Evolutionary conservation across 2,113 vertebrate genomes (phyloP).

Genomic region (Corythornis cristatus): DNA sequence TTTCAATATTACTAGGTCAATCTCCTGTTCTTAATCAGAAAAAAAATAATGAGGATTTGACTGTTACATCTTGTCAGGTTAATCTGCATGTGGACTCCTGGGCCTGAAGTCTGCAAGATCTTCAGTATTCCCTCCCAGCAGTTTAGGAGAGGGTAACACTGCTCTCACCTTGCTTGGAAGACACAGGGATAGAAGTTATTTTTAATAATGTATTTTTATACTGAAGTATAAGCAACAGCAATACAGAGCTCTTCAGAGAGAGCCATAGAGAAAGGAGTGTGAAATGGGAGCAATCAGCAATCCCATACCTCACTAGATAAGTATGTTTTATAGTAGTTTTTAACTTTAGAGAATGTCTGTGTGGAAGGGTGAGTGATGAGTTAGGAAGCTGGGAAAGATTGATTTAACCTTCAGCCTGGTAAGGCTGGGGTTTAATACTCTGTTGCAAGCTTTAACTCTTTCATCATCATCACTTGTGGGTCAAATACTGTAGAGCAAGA

Average conservation of each 20-base stretch:
- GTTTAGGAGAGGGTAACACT: background rate
- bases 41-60: background rate
- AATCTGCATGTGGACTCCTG: background rate
- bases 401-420: background rate
- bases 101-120: background rate
- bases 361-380: background rate
- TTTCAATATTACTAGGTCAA: background rate
- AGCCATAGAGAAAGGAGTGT: background rate
- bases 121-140: background rate
- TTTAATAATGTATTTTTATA: constrained; percentile 48
- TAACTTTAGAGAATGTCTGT: background rate
- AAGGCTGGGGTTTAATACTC: background rate
- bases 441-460: constrained; percentile 14
- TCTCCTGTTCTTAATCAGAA: background rate
- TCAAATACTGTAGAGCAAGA: background rate
- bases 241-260: background rate
- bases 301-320: background rate
- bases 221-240: background rate
- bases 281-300: background rate
- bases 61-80: background rate
- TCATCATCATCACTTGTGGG: background rate
- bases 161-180: background rate
- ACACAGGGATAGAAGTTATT: background rate
- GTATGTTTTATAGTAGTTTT: background rate
- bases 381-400: background rate